These are phyloP conservation scores for Trachymyrmex septentrionalis DNA, from an alignment of 1,140 invertebrate species.

Conservation along the genomic window DNA sequence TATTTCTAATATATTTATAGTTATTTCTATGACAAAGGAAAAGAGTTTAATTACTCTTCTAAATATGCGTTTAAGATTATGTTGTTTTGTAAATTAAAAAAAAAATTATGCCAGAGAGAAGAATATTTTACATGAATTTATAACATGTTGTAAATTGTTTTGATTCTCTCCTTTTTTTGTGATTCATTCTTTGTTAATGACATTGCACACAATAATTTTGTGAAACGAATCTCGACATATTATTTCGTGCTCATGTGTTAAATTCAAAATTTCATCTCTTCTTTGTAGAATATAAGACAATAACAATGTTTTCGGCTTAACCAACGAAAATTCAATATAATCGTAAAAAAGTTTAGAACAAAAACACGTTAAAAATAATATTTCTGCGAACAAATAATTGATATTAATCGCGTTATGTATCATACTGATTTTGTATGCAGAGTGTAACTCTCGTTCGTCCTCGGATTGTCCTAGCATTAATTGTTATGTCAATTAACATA, in stretches of 20 bases:
- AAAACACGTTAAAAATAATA: background rate
- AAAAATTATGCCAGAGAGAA: background rate
- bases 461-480: background rate
- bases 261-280: background rate
- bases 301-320: background rate
- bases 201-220: background rate
- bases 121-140: background rate
- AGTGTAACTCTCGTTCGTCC: background rate
- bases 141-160: background rate
- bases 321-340: background rate
- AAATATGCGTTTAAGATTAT: background rate
- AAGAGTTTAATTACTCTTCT: background rate
- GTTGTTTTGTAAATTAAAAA: background rate
- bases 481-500: conserved; percentile 34
- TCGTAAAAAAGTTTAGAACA: no score
- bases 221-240: background rate
- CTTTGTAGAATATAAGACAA: background rate
- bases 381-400: background rate
- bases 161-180: background rate
- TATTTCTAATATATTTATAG: no score
- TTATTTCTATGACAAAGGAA: background rate
- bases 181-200: background rate
- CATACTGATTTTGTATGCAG: background rate
- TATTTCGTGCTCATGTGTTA: background rate
- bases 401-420: background rate